phyloP scores from a whole-genome alignment of 1,140 invertebrate genomes.

The Tetragonula clypearis region DNA sequence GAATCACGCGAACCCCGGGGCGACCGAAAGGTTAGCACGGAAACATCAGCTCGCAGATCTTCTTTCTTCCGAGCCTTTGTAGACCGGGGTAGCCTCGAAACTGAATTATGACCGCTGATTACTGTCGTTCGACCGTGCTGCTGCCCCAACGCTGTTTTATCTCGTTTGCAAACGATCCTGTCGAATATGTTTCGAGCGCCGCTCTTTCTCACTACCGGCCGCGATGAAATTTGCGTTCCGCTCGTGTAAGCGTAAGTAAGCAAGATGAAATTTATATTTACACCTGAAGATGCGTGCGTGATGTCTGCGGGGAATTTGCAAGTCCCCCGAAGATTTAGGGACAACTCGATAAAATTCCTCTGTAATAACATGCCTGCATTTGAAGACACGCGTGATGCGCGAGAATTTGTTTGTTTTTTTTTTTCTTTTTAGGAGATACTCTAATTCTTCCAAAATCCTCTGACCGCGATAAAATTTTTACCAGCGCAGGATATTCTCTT shows the following conservation, averaged over 20 bases:
- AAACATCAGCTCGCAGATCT: slow-evolving; percentile 62
- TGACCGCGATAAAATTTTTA: neutral
- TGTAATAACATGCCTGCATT: neutral
- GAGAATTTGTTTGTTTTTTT: neutral
- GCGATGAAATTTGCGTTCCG: neutral
- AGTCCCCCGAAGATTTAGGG: neutral
- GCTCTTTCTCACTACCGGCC: neutral
- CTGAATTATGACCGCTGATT: slow-evolving; percentile 49
- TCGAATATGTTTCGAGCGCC: neutral
- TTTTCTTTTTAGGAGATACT: neutral
- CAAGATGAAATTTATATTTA: neutral
- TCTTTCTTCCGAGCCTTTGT: slow-evolving; percentile 18
- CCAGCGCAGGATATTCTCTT: no score
- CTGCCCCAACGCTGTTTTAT: slow-evolving; percentile 5
- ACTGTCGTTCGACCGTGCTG: slow-evolving; percentile 15
- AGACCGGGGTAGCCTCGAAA: slow-evolving; percentile 31
- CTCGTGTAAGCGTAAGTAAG: neutral
- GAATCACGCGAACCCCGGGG: slow-evolving; percentile 74
- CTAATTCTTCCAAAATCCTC: neutral
- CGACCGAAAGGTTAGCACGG: slow-evolving; percentile 61
- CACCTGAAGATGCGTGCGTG: neutral
- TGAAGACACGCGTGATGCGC: neutral
- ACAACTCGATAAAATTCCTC: neutral
- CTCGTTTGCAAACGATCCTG: neutral
- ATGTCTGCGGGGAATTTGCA: neutral